These are phyloP conservation scores for Drosophila ironensis DNA, from an alignment of 1,140 invertebrate genomes.

Conservation along the genomic window DNA sequence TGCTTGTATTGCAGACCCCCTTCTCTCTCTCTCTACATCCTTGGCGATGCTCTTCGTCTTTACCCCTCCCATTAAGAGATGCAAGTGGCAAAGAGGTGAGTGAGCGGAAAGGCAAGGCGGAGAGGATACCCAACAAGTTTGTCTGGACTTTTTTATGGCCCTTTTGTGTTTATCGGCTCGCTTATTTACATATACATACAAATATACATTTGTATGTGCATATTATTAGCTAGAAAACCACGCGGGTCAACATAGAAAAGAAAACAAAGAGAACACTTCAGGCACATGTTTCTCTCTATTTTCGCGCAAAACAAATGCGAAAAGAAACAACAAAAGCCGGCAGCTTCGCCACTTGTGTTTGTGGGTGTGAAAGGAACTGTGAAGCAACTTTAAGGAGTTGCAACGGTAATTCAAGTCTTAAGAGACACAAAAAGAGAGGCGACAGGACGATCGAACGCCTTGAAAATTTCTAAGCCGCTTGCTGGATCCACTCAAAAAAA, in stretches of 20 bases:
- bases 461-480: no score
- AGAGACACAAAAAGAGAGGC: neutral
- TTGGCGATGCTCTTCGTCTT: neutral
- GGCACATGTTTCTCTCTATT: constrained; percentile 16
- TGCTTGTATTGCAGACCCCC: no score
- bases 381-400: no score
- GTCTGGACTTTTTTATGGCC: constrained; percentile 6
- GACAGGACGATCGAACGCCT: no score
- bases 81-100: neutral
- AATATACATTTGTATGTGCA: neutral
- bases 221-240: constrained; percentile 7
- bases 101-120: no score
- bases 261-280: constrained; percentile 6
- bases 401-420: no score
- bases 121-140: neutral
- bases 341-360: neutral
- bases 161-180: constrained; percentile 24
- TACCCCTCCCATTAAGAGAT: neutral
- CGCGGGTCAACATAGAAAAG: constrained; percentile 5
- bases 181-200: neutral
- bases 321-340: constrained; percentile 5
- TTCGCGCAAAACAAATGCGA: neutral
- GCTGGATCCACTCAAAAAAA: no score
- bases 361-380: neutral
- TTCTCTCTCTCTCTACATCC: no score